A percentile compares a stretch with the other conserved stretches of the same genome.
phyloP scores from a whole-genome alignment of 1,140 invertebrate species.

The Nixonia krombeini region DNA sequence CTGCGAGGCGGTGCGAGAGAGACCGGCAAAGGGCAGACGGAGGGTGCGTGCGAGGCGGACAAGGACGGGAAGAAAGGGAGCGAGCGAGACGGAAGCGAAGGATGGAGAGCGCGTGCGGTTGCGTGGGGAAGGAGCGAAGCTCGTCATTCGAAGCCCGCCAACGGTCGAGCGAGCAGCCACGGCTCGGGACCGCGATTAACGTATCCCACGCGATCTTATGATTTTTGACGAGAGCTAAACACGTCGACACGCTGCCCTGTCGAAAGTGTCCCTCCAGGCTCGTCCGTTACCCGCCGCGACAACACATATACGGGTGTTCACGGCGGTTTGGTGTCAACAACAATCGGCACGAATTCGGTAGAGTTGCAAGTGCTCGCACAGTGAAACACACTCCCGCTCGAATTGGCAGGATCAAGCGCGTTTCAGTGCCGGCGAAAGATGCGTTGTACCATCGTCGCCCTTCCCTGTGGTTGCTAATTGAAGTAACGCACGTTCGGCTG shows the following conservation, averaged over 20 bases:
- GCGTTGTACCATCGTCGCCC: no score
- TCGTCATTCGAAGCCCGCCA: constrained; percentile 70
- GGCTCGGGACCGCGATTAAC: constrained; percentile 37
- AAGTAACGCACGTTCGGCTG: no score
- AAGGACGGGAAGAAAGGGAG: constrained; percentile 18
- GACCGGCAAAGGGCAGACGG: constrained; percentile 14
- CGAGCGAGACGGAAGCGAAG: constrained; percentile 16
- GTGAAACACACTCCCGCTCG: no score
- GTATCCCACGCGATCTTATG: constrained; percentile 4
- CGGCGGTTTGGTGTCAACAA: not conserved
- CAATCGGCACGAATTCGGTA: no score
- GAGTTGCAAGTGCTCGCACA: no score
- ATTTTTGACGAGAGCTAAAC: constrained; percentile 2
- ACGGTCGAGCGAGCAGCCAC: constrained; percentile 67
- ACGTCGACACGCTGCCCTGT: not conserved
- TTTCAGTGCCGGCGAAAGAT: no score
- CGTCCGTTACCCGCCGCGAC: no score
- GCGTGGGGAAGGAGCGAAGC: constrained; percentile 46
- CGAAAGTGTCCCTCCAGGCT: not conserved
- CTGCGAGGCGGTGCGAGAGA: not conserved
- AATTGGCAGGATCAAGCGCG: no score
- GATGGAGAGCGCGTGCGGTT: constrained; percentile 21
- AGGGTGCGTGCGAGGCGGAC: constrained; percentile 23
- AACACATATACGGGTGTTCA: no score
- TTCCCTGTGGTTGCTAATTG: no score